phyloP scores from a whole-genome alignment of 2,888 invertebrate genomes.

The Macropis europaea region DNA sequence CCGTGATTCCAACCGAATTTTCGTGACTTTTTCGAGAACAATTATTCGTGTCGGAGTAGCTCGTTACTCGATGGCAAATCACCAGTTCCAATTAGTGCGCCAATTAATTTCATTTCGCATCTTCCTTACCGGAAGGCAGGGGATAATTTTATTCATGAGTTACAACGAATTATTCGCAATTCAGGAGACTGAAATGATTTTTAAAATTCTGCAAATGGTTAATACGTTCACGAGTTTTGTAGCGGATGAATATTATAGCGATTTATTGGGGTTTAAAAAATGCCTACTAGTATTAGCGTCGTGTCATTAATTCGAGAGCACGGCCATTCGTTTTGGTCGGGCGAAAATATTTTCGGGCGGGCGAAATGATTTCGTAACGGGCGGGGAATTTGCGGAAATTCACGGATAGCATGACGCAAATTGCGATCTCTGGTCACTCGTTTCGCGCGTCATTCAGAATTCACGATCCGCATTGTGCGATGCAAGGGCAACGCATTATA shows the following conservation, averaged over 20 bases:
- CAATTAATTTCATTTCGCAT: conserved; percentile 35
- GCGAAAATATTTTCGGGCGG: conserved; percentile 9
- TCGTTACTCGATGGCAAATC: conserved; percentile 19
- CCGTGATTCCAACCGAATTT: no score
- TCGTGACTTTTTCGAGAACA: neutral
- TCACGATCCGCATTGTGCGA: conserved; percentile 25
- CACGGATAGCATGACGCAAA: conserved; percentile 17
- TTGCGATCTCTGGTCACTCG: conserved; percentile 38
- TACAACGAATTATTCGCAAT: conserved; percentile 5
- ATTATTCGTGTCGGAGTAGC: neutral
- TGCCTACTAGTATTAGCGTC: no score
- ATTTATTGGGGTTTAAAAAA: no score
- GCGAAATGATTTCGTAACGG: conserved; percentile 24
- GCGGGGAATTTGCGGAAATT: conserved; percentile 11
- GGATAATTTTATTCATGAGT: neutral
- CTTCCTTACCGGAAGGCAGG: neutral
- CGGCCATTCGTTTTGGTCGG: no score
- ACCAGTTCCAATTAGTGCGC: conserved; percentile 37
- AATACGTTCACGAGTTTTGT: conserved; percentile 14
- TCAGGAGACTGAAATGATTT: conserved; percentile 28
- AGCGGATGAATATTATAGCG: no score
- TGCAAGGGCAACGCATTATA: neutral
- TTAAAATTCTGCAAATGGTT: conserved; percentile 34
- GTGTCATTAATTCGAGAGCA: no score
- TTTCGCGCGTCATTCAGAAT: conserved; percentile 29